A percentile compares a stretch with the other conserved stretches of the same genome.
These are phyloP conservation scores for Calameuta filiformis DNA, from an alignment of 2,888 invertebrate species.

Conservation along the genomic window DNA sequence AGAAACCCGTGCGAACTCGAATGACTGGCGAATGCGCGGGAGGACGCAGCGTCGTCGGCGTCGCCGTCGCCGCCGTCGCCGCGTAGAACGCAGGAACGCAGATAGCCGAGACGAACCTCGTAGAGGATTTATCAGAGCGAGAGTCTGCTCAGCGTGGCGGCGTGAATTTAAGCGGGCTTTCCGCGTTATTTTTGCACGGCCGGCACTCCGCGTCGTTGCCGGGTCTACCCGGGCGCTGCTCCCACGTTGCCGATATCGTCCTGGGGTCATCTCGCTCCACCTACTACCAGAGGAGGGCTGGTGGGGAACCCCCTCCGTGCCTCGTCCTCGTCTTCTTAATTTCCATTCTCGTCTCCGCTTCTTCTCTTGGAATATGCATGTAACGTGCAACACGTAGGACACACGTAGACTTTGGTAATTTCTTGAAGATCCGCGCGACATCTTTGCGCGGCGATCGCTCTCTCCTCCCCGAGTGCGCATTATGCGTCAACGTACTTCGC, in stretches of 20 bases:
- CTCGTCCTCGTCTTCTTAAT: slow-evolving; percentile 5
- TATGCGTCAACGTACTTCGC: neutral
- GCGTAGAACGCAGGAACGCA: neutral
- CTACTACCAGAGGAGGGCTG: slow-evolving; percentile 10
- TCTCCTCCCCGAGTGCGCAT: neutral
- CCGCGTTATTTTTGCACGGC: slow-evolving; percentile 52
- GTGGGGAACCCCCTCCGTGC: slow-evolving; percentile 9
- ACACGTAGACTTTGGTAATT: neutral
- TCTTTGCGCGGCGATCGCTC: too few species aligned
- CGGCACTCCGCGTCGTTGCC: slow-evolving; percentile 43
- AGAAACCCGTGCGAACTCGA: neutral
- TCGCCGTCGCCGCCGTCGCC: too few species aligned
- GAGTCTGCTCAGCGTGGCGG: slow-evolving; percentile 6
- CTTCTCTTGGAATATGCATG: neutral
- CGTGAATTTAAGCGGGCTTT: slow-evolving; percentile 46
- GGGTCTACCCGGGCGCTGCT: slow-evolving; percentile 36
- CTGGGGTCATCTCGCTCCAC: slow-evolving; percentile 37
- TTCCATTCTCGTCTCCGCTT: too few species aligned
- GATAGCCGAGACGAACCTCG: neutral
- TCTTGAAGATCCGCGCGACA: neutral
- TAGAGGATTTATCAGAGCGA: neutral
- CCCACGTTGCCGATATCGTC: slow-evolving; percentile 43
- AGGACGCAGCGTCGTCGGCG: neutral
- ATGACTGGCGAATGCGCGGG: neutral
- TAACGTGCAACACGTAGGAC: neutral